A percentile compares a stretch with the other conserved stretches of the same genome.
phyloP scores from a whole-genome alignment of 2,113 vertebrate species.

The Mustela lutreola region DNA sequence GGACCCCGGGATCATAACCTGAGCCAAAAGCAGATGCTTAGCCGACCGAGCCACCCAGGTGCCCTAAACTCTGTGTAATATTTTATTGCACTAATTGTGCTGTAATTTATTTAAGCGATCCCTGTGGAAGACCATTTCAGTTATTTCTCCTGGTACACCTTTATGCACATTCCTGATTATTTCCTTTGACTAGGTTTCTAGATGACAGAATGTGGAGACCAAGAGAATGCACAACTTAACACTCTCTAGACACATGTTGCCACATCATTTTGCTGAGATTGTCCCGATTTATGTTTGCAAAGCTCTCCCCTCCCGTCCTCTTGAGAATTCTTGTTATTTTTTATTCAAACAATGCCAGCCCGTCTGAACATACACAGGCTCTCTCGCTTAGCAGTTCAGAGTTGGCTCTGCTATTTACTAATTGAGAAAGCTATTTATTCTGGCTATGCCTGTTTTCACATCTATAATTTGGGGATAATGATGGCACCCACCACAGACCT shows the following conservation, averaged over 20 bases:
- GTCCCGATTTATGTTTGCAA: neutral
- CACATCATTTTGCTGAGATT: neutral
- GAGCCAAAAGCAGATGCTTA: no score
- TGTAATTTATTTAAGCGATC: neutral
- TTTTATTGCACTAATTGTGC: neutral
- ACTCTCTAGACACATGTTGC: neutral
- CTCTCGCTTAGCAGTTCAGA: neutral
- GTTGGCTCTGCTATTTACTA: neutral
- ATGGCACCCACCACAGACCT: neutral
- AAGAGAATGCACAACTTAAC: neutral
- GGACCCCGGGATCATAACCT: no score
- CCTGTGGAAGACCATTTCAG: neutral
- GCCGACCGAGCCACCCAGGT: no score
- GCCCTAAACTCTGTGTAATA: neutral
- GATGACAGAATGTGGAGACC: neutral
- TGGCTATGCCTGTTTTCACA: neutral
- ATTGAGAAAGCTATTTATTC: neutral
- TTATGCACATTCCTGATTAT: neutral
- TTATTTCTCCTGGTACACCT: neutral
- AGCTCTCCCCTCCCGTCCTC: neutral
- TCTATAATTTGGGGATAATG: neutral
- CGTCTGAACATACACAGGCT: neutral
- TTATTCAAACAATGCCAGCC: neutral
- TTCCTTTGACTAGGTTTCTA: slow-evolving; percentile 37
- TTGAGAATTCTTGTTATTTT: neutral